Conservation (phyloP, 2,888 invertebrate genomes). For the Drosophila longiperda region DNA sequence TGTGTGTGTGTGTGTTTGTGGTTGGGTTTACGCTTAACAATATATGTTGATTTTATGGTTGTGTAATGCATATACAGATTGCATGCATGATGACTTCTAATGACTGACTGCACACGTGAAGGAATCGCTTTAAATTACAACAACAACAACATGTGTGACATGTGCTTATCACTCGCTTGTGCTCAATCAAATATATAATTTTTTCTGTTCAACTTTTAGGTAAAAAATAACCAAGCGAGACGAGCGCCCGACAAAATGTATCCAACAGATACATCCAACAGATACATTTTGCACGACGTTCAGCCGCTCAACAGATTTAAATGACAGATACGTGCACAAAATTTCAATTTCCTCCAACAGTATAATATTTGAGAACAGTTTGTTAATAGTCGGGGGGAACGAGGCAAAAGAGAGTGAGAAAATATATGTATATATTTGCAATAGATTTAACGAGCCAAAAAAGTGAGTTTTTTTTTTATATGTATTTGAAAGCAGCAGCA, state of each 20-base stretch:
- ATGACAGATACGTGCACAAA: constrained; percentile 77
- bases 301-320: constrained; percentile 76
- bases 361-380: constrained; percentile 66
- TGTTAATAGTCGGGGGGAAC: constrained; percentile 10
- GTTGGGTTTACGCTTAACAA: constrained; percentile 1
- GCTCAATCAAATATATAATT: constrained; percentile 63
- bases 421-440: constrained; percentile 52
- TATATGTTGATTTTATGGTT: constrained; percentile 17
- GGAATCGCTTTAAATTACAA: constrained; percentile 23
- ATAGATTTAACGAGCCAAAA: constrained; percentile 72
- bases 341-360: constrained; percentile 69
- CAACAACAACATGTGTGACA: constrained; percentile 6
- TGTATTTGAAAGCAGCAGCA: constrained; percentile 39
- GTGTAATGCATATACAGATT: constrained; percentile 19
- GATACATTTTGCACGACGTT: constrained; percentile 58
- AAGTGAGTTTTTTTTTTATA: constrained; percentile 54
- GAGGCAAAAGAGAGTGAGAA: not conserved
- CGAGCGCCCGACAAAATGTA: constrained; percentile 39
- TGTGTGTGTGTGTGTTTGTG: not conserved
- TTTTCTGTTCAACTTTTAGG: constrained; percentile 15
- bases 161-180: constrained; percentile 15
- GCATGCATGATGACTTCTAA: constrained; percentile 36
- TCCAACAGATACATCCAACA: constrained; percentile 66
- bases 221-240: constrained; percentile 20
- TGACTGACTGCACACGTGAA: constrained; percentile 35